A percentile compares a stretch with the other conserved stretches of the same genome.
phyloP scores from a whole-genome alignment of 1,140 invertebrate species.

The Brachionus rubens region DNA sequence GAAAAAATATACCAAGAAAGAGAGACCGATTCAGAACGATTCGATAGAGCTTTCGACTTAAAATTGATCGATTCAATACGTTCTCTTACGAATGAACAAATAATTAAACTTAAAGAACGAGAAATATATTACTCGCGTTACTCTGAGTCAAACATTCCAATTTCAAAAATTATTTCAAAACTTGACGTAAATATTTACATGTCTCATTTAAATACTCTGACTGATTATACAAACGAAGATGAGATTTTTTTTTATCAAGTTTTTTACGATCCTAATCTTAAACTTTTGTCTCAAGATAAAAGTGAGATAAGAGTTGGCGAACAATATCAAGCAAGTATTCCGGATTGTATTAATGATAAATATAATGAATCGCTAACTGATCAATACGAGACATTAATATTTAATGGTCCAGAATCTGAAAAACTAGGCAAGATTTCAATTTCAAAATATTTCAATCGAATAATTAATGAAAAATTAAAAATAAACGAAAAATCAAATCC shows the following conservation, averaged over 20 bases:
- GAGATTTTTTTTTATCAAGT: not conserved
- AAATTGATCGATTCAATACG: not conserved
- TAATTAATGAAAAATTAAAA: not conserved
- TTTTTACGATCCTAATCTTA: not conserved
- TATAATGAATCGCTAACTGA: not conserved
- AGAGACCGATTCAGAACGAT: not conserved
- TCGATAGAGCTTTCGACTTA: not conserved
- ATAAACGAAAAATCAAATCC: not conserved
- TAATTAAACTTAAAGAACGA: not conserved
- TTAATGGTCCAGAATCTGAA: not conserved
- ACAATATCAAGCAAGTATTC: not conserved
- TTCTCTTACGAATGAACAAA: not conserved
- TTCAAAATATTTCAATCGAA: not conserved
- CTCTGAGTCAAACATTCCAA: not conserved
- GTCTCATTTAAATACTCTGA: not conserved
- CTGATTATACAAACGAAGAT: not conserved
- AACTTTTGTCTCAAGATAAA: not conserved
- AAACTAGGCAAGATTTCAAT: not conserved
- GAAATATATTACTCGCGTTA: not conserved
- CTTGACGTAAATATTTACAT: not conserved
- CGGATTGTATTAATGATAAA: not conserved
- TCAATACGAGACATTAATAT: not conserved
- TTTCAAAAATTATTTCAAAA: not conserved
- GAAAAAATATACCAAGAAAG: not conserved
- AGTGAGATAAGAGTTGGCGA: not conserved